Evolutionary conservation across 1,140 invertebrate species (phyloP).

Genomic region (Aphis gossypii): DNA sequence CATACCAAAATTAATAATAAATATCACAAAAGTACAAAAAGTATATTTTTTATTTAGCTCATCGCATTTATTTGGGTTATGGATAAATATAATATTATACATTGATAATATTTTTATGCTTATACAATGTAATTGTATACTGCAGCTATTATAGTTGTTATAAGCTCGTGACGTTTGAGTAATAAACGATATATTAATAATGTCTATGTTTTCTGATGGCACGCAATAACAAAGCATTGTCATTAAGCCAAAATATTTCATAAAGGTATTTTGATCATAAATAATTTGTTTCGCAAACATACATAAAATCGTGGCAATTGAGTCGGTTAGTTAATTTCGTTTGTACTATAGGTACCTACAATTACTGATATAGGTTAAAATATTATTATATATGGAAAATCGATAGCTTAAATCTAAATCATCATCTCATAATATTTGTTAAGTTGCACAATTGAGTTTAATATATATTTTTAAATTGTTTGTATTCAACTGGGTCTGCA

Average conservation of each 20-base stretch:
- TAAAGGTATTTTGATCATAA: conserved; percentile 6
- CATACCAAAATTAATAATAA: neutral
- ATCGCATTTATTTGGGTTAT: neutral
- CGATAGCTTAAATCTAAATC: neutral
- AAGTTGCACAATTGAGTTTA: neutral
- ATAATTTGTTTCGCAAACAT: conserved; percentile 23
- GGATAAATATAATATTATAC: neutral
- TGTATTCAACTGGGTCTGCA: neutral
- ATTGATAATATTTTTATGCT: neutral
- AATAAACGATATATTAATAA: conserved; percentile 30
- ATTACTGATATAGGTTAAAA: neutral
- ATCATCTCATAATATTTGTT: neutral
- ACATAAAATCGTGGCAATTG: neutral
- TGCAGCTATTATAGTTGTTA: neutral
- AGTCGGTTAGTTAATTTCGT: neutral
- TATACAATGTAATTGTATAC: neutral
- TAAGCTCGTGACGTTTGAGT: neutral
- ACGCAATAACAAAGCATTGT: conserved; percentile 12
- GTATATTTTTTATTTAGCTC: neutral
- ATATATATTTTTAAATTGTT: neutral
- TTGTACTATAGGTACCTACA: neutral
- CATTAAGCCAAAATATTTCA: conserved; percentile 36
- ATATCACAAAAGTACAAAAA: neutral
- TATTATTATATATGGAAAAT: neutral
- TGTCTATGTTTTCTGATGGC: neutral